Evolutionary conservation across 2,113 vertebrate genomes (phyloP), one percentile per base, ranked within the genome.

Genomic region (Camelus dromedarius): DNA sequence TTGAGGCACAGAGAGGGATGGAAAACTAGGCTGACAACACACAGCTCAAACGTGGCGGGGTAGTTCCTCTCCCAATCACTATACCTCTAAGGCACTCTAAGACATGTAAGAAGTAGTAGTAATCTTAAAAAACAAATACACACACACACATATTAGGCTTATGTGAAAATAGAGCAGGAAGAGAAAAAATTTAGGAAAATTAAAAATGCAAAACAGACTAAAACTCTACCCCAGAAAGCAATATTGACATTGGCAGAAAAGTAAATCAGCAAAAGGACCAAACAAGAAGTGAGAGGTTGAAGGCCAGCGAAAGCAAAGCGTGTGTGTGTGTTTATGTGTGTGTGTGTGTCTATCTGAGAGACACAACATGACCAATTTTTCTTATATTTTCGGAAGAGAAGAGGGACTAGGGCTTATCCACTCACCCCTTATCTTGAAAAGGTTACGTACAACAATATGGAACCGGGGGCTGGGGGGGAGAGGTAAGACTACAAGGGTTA

Each of bases 161-260:
- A 92, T 48, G 52, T 26, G 64, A 92, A 93, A 66, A 95, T 0
- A 85, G 46, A 82, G 14, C n/a, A 85, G 18, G 14, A 6, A 91
- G 54, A 62, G 8, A 91, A 56, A 42, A 12, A 69, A 15, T 77
- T 89, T 3, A 38, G 38, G 38, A 81, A 95, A 84, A 92, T 50
- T 79, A 89, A 87, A 77, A 94, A 81, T 67, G 32, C 8, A 77
- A 93, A 83, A 89, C 28, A 19, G 30, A 85, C 82, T 73, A 89
- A 81, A 96, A 91, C 56, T 26, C 14, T 60, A 80, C 9, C 77
- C 42, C 54, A 92, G 22, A 60, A 73, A 67, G 18, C 24, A 82
- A 79, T 42, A 35, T 0, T 50, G 83, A 97, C 6, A 28, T 16
- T 58, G 58, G 42, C 58, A 90, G 50, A 52, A 92, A 94, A 95